These are phyloP conservation scores for Diarsia rubi DNA, from an alignment of 2,888 invertebrate species.

Conservation along the genomic window DNA sequence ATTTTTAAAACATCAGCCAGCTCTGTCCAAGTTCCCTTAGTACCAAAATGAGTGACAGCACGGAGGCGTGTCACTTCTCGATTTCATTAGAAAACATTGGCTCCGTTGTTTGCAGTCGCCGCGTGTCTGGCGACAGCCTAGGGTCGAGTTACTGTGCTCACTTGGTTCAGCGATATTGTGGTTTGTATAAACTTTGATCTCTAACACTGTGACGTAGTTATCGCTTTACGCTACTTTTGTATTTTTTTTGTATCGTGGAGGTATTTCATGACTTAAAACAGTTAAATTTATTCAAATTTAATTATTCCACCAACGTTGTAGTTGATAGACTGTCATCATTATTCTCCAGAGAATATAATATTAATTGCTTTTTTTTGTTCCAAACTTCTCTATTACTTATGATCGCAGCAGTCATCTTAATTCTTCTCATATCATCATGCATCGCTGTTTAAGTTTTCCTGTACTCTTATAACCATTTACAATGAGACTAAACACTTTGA, in stretches of 20 bases:
- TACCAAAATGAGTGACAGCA: slow-evolving; percentile 56
- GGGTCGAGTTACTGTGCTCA: slow-evolving; percentile 59
- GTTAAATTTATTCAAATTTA: neutral
- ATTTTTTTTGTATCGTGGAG: neutral
- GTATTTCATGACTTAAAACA: neutral
- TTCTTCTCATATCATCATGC: neutral
- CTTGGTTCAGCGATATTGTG: slow-evolving; percentile 60
- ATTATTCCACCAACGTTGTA: neutral
- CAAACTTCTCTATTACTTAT: neutral
- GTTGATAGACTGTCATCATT: neutral
- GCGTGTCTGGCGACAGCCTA: slow-evolving; percentile 77
- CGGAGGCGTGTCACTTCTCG: slow-evolving; percentile 71
- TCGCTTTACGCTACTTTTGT: slow-evolving; percentile 36
- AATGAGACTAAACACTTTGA: neutral
- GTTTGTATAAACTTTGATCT: slow-evolving; percentile 62
- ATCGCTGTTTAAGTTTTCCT: neutral
- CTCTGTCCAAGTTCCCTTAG: slow-evolving; percentile 29
- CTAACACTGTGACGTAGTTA: slow-evolving; percentile 35
- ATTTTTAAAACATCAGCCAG: slow-evolving; percentile 19
- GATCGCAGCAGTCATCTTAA: neutral
- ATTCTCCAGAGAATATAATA: neutral
- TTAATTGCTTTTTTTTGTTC: neutral
- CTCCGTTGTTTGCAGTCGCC: slow-evolving; percentile 73
- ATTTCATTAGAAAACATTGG: slow-evolving; percentile 79
- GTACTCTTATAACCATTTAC: neutral